phyloP scores from a whole-genome alignment of 2,797 vertebrate species.

The Brachymystax lenok region DNA sequence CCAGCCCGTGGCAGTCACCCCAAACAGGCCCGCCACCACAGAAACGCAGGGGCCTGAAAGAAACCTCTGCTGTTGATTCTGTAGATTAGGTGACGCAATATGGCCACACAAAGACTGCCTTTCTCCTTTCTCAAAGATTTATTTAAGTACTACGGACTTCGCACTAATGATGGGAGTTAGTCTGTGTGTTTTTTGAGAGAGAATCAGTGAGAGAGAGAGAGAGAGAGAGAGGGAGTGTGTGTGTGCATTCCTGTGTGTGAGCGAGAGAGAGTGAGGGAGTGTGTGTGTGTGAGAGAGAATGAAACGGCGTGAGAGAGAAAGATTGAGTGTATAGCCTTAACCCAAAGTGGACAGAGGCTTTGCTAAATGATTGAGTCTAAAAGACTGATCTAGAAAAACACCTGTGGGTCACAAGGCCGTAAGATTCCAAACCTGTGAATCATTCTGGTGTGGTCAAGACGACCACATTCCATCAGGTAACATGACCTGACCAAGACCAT shows the following conservation, averaged over 20 bases:
- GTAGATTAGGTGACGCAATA: background rate
- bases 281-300: background rate
- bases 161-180: background rate
- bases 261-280: background rate
- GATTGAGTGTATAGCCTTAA: background rate
- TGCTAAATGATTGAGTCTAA: background rate
- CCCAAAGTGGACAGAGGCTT: background rate
- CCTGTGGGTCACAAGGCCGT: too few relatives aligned
- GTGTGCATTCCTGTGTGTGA: background rate
- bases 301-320: background rate
- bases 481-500: background rate
- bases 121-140: background rate
- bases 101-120: background rate
- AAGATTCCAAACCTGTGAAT: background rate
- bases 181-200: background rate
- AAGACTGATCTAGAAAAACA: too few relatives aligned
- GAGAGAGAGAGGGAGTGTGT: background rate
- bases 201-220: background rate
- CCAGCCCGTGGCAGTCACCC: background rate
- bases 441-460: background rate
- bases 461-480: background rate
- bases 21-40: background rate
- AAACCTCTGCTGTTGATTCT: background rate
- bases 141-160: background rate
- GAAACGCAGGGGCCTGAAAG: background rate